A percentile compares a stretch with the other conserved stretches of the same genome.
Evolutionary conservation across 2,888 invertebrate genomes (phyloP).

Genomic region (Agrypnus murinus): DNA sequence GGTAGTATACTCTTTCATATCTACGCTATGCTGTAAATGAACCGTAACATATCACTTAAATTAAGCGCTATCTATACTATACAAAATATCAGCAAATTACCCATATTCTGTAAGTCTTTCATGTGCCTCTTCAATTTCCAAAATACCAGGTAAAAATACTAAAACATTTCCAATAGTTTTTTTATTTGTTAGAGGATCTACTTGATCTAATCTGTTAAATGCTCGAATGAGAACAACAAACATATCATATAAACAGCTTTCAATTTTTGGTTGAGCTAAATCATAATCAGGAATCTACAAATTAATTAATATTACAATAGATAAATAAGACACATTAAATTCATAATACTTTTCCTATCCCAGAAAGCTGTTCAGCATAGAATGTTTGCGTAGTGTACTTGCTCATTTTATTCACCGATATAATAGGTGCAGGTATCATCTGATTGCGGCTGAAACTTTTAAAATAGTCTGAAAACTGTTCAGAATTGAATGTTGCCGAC

Average conservation of each 20-base stretch:
- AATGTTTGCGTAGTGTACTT: slow-evolving; percentile 76
- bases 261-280: slow-evolving; percentile 74
- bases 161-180: slow-evolving; percentile 79
- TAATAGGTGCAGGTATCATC: slow-evolving; percentile 73
- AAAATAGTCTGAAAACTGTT: slow-evolving; percentile 82
- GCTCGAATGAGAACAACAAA: slow-evolving; percentile 74
- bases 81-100: too few relatives aligned
- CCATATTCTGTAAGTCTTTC: slow-evolving; percentile 63
- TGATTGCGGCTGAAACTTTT: slow-evolving; percentile 67
- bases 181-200: slow-evolving; percentile 57
- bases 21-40: too few relatives aligned
- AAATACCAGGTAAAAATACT: slow-evolving; percentile 91
- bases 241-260: slow-evolving; percentile 65
- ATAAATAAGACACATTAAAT: slow-evolving; percentile 19
- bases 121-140: slow-evolving; percentile 86
- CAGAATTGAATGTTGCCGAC: slow-evolving; percentile 93
- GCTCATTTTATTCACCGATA: slow-evolving; percentile 73
- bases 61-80: too few relatives aligned
- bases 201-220: slow-evolving; percentile 79
- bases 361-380: slow-evolving; percentile 74
- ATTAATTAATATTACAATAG: slow-evolving; percentile 5
- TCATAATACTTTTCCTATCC: slow-evolving; percentile 64
- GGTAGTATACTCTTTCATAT: too few relatives aligned
- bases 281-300: slow-evolving; percentile 76
- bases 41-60: too few relatives aligned